Conservation (phyloP, 1,140 invertebrate species). For the Pinna nobilis region DNA sequence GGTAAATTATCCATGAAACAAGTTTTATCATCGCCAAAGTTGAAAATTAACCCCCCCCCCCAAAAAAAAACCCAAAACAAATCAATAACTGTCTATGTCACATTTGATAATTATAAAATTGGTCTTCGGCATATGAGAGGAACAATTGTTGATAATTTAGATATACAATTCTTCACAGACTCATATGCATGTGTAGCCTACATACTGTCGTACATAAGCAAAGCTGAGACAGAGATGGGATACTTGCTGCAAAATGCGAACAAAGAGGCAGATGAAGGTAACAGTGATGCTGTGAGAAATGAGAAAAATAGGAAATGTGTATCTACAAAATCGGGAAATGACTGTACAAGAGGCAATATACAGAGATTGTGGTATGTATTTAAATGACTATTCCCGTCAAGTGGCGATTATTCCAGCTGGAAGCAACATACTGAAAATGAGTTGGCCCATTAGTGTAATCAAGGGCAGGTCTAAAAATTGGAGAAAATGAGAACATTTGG, state of each 20-base stretch:
- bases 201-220: conserved; percentile 33
- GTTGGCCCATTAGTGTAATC: background rate
- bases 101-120: conserved; percentile 25
- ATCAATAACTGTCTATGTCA: conserved; percentile 23
- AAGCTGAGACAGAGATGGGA: conserved; percentile 29
- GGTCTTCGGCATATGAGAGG: background rate
- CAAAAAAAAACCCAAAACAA: too few species aligned
- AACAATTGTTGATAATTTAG: conserved; percentile 37
- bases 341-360: conserved; percentile 45
- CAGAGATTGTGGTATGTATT: conserved; percentile 27
- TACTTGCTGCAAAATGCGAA: conserved; percentile 19
- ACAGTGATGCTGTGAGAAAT: background rate
- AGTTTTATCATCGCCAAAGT: too few species aligned
- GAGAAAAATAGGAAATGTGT: conserved; percentile 34
- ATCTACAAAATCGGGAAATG: conserved; percentile 45
- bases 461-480: background rate
- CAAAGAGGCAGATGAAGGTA: conserved; percentile 9
- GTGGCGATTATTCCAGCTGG: conserved; percentile 25
- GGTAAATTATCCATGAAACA: too few species aligned
- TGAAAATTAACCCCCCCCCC: too few species aligned
- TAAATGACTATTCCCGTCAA: conserved; percentile 30
- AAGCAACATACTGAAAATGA: conserved; percentile 12
- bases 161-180: conserved; percentile 41
- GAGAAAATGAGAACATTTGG: conserved; percentile 20
- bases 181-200: conserved; percentile 29